Evolutionary conservation across 2,797 vertebrate species (phyloP).

Genomic region (Pangasius mekongensis): DNA sequence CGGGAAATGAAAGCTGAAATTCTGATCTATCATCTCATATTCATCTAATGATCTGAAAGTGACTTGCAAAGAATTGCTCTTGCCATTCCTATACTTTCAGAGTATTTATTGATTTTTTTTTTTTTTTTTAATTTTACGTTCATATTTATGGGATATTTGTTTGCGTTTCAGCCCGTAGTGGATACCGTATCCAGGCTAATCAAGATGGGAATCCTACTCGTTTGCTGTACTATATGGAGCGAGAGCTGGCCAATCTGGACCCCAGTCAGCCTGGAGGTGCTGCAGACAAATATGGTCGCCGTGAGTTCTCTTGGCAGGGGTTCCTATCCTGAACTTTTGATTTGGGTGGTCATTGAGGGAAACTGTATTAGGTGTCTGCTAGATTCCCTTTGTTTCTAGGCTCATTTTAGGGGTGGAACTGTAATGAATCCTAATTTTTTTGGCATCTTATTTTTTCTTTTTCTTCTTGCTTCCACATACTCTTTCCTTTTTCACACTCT

Average conservation of each 20-base stretch:
- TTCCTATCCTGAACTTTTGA: not conserved
- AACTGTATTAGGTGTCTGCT: not conserved
- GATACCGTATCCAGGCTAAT: slow-evolving; percentile 89
- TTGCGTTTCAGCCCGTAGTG: slow-evolving; percentile 78
- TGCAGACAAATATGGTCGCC: slow-evolving; percentile 73
- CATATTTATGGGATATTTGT: not conserved
- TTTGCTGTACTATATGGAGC: slow-evolving; percentile 91
- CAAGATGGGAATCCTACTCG: slow-evolving; percentile 88
- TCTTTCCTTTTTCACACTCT: not conserved
- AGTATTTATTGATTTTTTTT: not conserved
- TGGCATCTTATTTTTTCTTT: not conserved
- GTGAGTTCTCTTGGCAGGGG: slow-evolving; percentile 71
- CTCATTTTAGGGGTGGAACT: not conserved
- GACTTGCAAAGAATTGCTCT: not conserved
- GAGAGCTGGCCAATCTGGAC: slow-evolving; percentile 87
- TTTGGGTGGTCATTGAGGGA: not conserved
- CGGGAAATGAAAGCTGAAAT: not conserved
- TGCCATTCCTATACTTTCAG: not conserved
- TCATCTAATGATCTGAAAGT: not conserved
- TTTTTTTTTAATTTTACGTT: not conserved
- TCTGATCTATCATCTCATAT: not conserved
- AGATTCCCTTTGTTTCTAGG: slow-evolving; percentile 1
- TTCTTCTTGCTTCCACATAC: not conserved
- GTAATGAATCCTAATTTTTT: not conserved
- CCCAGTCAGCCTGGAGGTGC: slow-evolving; percentile 77